phyloP scores from a whole-genome alignment of 2,888 invertebrate species.

The Gerris lacustris region DNA sequence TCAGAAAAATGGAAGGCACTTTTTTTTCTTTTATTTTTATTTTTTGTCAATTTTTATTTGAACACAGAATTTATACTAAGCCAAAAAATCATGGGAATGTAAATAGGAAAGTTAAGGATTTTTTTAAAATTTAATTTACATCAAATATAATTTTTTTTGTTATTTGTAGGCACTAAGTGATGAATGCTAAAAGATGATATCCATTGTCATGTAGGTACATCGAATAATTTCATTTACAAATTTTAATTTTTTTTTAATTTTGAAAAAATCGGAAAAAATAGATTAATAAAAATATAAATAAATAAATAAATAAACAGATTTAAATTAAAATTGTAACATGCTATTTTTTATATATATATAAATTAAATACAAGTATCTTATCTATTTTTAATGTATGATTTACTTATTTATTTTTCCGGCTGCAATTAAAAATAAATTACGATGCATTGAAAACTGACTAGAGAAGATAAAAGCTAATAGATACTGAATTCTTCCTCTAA shows the following conservation, averaged over 20 bases:
- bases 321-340: too few relatives aligned
- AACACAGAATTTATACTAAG: slow-evolving; percentile 24
- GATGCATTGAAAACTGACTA: too few relatives aligned
- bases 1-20: slow-evolving; percentile 32
- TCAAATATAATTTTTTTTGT: slow-evolving; percentile 19
- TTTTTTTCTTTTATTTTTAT: slow-evolving; percentile 23
- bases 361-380: too few relatives aligned
- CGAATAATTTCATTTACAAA: not conserved
- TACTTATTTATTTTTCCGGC: too few relatives aligned
- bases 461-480: too few relatives aligned
- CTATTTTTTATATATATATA: too few relatives aligned
- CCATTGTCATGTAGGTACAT: not conserved
- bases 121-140: slow-evolving; percentile 24
- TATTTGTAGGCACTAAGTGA: slow-evolving; percentile 30
- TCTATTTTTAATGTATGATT: too few relatives aligned
- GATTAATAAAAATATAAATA: not conserved
- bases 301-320: slow-evolving; percentile 1
- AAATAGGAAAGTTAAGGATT: slow-evolving; percentile 23
- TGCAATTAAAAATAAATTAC: too few relatives aligned
- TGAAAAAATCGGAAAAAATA: not conserved
- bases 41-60: slow-evolving; percentile 18
- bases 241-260: not conserved
- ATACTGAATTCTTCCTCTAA: too few relatives aligned
- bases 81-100: slow-evolving; percentile 21
- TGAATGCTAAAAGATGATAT: slow-evolving; percentile 20